Conservation (phyloP, 2,113 vertebrate species). For the Takifugu flavidus region DNA sequence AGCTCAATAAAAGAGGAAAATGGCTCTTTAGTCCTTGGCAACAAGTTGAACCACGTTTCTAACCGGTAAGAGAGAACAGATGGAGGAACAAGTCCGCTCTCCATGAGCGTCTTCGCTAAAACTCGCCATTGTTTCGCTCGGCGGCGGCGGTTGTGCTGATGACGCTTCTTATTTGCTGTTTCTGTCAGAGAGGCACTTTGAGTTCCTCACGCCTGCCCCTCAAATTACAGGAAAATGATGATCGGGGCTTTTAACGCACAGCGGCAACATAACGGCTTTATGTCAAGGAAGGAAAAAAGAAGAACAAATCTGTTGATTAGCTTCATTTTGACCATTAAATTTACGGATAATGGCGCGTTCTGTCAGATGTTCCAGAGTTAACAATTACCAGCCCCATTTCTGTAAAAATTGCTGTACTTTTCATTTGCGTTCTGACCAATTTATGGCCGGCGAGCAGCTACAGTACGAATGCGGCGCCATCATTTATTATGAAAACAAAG, state of each 20-base stretch:
- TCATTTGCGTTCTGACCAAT: conserved; percentile 19
- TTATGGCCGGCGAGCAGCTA: conserved; percentile 15
- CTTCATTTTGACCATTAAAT: conserved; percentile 43
- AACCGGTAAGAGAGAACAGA: no score
- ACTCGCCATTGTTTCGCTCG: no score
- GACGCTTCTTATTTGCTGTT: conserved; percentile 1
- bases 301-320: conserved; percentile 31
- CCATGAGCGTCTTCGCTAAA: no score
- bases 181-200: conserved; percentile 25
- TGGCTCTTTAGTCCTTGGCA: no score
- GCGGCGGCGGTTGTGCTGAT: no score
- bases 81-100: no score
- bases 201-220: conserved; percentile 28
- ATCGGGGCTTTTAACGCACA: conserved; percentile 16
- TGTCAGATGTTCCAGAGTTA: conserved; percentile 44
- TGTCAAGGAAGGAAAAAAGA: conserved; percentile 16
- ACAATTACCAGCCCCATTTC: conserved; percentile 44
- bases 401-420: conserved; percentile 15
- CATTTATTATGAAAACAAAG: conserved; percentile 36
- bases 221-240: conserved; percentile 30
- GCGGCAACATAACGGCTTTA: conserved; percentile 18
- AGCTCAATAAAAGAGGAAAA: no score
- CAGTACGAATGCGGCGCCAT: conserved; percentile 15
- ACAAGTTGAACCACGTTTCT: no score
- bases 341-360: conserved; percentile 44